Evolutionary conservation across 2,888 invertebrate genomes (phyloP).

Genomic region (Sinodicranocentrus sp.): DNA sequence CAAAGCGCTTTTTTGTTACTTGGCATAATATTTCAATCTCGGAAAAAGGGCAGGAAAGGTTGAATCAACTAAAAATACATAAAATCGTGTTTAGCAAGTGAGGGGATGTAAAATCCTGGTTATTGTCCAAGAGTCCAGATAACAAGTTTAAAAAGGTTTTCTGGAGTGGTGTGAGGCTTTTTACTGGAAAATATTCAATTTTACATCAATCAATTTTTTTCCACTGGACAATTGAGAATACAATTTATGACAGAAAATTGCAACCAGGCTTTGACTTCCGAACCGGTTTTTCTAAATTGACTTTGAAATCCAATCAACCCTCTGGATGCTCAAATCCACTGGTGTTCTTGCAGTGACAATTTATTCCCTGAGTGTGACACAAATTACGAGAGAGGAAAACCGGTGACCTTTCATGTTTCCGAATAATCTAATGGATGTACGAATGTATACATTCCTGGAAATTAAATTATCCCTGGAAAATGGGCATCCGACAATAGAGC

Average conservation of each 20-base stretch:
- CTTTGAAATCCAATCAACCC: no score
- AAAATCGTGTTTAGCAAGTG: no score
- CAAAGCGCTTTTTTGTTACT: neutral
- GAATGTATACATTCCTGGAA: neutral
- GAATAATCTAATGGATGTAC: neutral
- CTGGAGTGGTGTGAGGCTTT: no score
- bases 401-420: neutral
- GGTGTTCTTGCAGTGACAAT: no score
- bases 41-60: neutral
- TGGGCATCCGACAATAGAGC: neutral
- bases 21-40: slow-evolving; percentile 1
- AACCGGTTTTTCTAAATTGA: no score
- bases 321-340: no score
- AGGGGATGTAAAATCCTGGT: no score
- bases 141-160: no score
- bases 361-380: no score
- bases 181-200: slow-evolving; percentile 53
- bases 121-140: no score
- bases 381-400: no score
- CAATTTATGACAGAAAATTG: neutral
- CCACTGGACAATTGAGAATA: slow-evolving; percentile 18
- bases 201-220: slow-evolving; percentile 43
- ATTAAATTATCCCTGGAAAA: neutral
- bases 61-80: neutral
- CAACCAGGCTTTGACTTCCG: neutral